Percentiles rank a stretch among this genome's conserved stretches.
phyloP scores from a whole-genome alignment of 2,888 invertebrate species.

The Andrena dorsata region DNA sequence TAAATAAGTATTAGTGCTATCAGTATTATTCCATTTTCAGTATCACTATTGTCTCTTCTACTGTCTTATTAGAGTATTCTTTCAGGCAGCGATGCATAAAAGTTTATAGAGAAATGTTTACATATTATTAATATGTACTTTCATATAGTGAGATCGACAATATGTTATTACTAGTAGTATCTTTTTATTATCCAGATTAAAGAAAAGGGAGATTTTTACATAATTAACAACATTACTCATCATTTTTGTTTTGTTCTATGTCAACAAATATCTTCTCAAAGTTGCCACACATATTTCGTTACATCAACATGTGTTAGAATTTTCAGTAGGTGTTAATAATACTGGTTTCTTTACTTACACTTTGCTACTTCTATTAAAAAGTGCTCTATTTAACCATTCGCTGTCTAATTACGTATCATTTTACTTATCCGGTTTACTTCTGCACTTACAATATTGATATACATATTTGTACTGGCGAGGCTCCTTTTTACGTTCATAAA shows the following conservation, averaged over 20 bases:
- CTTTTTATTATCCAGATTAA: constrained; percentile 36
- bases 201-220: constrained; percentile 40
- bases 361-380: constrained; percentile 8
- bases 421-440: not conserved
- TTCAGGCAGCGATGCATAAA: constrained; percentile 40
- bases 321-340: not conserved
- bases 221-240: constrained; percentile 44
- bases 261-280: constrained; percentile 22
- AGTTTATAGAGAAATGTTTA: constrained; percentile 53
- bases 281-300: constrained; percentile 32
- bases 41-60: constrained; percentile 65
- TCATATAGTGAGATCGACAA: constrained; percentile 44
- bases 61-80: constrained; percentile 53
- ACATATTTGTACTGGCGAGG: not conserved
- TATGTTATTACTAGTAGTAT: constrained; percentile 55
- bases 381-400: constrained; percentile 21
- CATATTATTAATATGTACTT: constrained; percentile 38
- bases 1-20: constrained; percentile 71
- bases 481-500: not conserved
- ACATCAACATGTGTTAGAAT: constrained; percentile 13
- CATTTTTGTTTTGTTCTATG: constrained; percentile 23
- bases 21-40: constrained; percentile 67
- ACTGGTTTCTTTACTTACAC: constrained; percentile 10
- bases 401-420: constrained; percentile 5
- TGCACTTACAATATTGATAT: not conserved